Percentiles rank a stretch among this genome's conserved stretches.
phyloP scores from a whole-genome alignment of 2,888 invertebrate species.

The Torymus auratus region DNA sequence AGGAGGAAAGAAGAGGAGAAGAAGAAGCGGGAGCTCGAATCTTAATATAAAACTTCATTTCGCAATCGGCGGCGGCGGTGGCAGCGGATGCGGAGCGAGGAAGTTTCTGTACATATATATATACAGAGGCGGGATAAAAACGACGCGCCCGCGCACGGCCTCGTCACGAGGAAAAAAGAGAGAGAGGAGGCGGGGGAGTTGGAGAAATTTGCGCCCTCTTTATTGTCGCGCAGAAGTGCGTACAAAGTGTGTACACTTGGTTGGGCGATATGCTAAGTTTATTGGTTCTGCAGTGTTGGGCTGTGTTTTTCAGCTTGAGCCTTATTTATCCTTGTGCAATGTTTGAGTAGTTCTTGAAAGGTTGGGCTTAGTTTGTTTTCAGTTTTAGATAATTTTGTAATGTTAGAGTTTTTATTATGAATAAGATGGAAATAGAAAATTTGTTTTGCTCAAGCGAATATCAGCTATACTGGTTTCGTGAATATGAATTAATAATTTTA shows the following conservation, averaged over 20 bases:
- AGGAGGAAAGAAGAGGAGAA: constrained; percentile 34
- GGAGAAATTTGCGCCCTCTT: constrained; percentile 52
- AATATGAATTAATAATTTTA: too few species aligned
- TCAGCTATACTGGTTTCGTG: too few species aligned
- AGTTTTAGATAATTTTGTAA: too few species aligned
- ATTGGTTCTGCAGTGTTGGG: constrained; percentile 19
- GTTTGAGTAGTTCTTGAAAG: too few species aligned
- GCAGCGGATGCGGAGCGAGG: constrained; percentile 44
- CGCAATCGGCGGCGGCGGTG: constrained; percentile 71
- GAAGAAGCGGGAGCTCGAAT: constrained; percentile 65
- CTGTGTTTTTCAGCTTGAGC: too few species aligned
- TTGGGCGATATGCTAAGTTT: neutral
- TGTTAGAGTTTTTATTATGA: too few species aligned
- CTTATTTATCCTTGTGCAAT: too few species aligned
- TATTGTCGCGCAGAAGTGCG: constrained; percentile 30
- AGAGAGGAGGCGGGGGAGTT: constrained; percentile 1
- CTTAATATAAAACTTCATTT: constrained; percentile 77
- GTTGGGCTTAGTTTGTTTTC: too few species aligned
- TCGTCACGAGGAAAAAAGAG: constrained; percentile 22
- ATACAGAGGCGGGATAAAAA: constrained; percentile 52
- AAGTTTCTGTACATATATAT: constrained; percentile 19
- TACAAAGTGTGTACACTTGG: constrained; percentile 46
- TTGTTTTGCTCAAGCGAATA: too few species aligned
- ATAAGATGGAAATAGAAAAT: too few species aligned
- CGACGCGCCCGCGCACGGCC: constrained; percentile 13